Evolutionary conservation across 2,888 invertebrate species (phyloP), one percentile per base, ranked within the genome.

Genomic region (Drosophila anomalipes): DNA sequence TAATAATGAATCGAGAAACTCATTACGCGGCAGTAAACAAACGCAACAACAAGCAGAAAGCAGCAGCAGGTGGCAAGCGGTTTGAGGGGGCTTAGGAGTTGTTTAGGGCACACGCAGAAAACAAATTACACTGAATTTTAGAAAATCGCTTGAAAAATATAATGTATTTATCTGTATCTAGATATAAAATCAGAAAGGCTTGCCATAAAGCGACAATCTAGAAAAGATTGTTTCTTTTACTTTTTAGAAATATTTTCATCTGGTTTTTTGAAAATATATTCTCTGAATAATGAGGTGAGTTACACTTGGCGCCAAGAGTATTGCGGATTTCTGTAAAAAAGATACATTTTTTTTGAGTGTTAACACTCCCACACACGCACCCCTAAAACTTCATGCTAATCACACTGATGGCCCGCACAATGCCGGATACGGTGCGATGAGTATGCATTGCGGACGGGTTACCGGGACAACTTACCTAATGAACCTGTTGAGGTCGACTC

Each of bases 1-100:
- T 90, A 82, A 89, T 91, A 90, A 83, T 89, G 86, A 89, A 91
- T 90, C 84, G 82, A 77, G 89, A 85, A 89, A 84, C 85, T 84
- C 83, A 91, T 92, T 92, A 91, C 82, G 79, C 58, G 70, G 81
- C 76, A 78, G 88, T 78, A 89, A 87, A 85, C 81, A 89, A 75
- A 63, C 66, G 56, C 58, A 56, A 28, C 51, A 35, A 39, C 22
- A 51, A 16, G 16, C 16, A 26, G 4, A 54, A 63, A 57, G 37
- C 28, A 44, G 60, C 62, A 66, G 51, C 51, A 59, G 33, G 16
- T 26, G 22, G 74, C 28, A 26, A 33, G 16, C 1, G 58, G 39
- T 9, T 37, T 37, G 51, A 14, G 30, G 53, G 32, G 52, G 3
- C 1, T 51, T 37, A 60, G 35, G 37, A 19, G 26, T 35, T 37